phyloP scores from a whole-genome alignment of 2,797 vertebrate species.

The Microctenopoma stevenorrisi region DNA sequence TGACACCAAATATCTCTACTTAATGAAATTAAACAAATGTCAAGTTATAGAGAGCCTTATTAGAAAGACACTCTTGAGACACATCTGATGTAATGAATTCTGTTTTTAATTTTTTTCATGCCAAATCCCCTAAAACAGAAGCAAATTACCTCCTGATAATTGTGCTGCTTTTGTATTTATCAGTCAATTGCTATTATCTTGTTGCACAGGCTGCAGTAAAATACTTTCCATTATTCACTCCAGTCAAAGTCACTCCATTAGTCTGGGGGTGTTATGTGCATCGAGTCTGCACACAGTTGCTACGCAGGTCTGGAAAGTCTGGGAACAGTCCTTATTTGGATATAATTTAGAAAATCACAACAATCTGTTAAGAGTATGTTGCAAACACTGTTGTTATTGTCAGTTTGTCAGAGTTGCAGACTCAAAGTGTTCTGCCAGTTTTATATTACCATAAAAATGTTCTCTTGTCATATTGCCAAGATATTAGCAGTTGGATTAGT shows the following conservation, averaged over 20 bases:
- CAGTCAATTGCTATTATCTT: constrained; percentile 7
- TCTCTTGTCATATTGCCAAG: background rate
- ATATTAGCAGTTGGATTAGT: background rate
- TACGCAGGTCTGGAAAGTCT: constrained; percentile 3
- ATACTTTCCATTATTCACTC: background rate
- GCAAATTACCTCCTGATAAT: constrained; percentile 13
- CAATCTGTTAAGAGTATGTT: background rate
- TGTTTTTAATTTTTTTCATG: background rate
- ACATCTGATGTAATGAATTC: constrained; percentile 30
- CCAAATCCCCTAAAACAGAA: constrained; percentile 12
- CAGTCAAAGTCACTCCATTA: constrained; percentile 1
- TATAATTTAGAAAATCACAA: constrained; percentile 8
- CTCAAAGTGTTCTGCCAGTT: background rate
- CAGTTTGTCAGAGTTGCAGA: background rate
- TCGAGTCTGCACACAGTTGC: constrained; percentile 4
- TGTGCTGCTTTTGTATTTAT: constrained; percentile 22
- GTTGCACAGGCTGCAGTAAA: constrained; percentile 1
- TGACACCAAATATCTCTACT: constrained; percentile 59
- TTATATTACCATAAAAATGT: background rate
- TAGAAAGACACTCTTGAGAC: constrained; percentile 23
- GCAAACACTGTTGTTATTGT: background rate
- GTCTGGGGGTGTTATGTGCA: background rate
- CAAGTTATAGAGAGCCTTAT: constrained; percentile 22
- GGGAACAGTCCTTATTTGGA: constrained; percentile 2
- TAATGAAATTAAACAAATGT: constrained; percentile 66